Conservation (phyloP, 2,888 invertebrate species). For the Zelleria hepariella region DNA sequence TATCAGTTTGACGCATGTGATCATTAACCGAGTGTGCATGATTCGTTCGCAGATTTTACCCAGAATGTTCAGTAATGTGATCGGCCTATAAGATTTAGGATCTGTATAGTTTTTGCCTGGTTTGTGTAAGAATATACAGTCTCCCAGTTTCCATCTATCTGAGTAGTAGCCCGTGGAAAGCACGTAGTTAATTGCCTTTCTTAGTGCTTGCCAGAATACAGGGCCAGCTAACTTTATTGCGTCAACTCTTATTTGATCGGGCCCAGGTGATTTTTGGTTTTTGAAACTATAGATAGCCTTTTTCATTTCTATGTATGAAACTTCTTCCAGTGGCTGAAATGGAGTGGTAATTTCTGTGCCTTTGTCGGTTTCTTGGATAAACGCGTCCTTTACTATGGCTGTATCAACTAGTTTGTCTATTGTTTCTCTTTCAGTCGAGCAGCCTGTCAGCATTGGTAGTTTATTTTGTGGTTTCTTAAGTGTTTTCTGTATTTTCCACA, state of each 20-base stretch:
- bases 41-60: conserved; percentile 10
- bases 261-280: neutral
- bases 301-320: neutral
- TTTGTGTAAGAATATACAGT: neutral
- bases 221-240: neutral
- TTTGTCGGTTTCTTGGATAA: too few species aligned
- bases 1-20: neutral
- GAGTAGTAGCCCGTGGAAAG: neutral
- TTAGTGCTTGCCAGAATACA: neutral
- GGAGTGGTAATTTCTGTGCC: too few species aligned
- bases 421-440: too few species aligned
- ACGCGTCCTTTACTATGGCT: too few species aligned
- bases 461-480: too few species aligned
- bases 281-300: neutral
- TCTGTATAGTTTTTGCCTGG: neutral
- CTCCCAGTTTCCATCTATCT: neutral
- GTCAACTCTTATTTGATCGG: neutral
- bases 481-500: too few species aligned
- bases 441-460: too few species aligned
- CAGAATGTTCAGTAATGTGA: neutral
- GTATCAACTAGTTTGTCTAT: too few species aligned
- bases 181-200: neutral
- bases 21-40: neutral
- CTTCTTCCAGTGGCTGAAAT: too few species aligned
- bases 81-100: neutral